Conservation (phyloP, 2,888 invertebrate genomes). For the Leptopilina myrica region DNA sequence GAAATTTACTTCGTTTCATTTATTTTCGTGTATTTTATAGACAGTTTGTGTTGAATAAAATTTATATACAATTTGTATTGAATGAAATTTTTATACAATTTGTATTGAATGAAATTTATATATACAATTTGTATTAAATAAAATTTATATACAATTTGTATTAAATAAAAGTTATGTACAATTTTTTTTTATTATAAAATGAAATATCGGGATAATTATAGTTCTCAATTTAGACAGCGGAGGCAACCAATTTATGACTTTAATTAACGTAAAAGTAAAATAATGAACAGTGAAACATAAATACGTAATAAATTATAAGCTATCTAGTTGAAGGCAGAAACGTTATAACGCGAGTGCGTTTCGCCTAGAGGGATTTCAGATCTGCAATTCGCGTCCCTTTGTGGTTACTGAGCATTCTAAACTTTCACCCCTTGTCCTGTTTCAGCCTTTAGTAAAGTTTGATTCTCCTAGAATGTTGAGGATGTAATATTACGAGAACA, state of each 20-base stretch:
- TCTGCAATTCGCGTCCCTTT: conserved; percentile 22
- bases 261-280: conserved; percentile 10
- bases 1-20: too few relatives aligned
- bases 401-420: conserved; percentile 29
- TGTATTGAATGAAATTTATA: too few relatives aligned
- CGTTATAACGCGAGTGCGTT: conserved; percentile 16
- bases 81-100: too few relatives aligned
- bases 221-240: background rate
- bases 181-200: background rate
- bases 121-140: too few relatives aligned
- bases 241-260: background rate
- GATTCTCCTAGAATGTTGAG: conserved; percentile 12
- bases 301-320: conserved; percentile 11
- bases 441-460: conserved; percentile 2
- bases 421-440: conserved; percentile 19
- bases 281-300: conserved; percentile 18
- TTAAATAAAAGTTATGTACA: background rate
- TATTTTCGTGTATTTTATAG: too few relatives aligned
- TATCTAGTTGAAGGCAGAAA: conserved; percentile 3
- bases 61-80: too few relatives aligned
- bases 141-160: too few relatives aligned
- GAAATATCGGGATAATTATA: background rate
- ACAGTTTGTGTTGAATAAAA: too few relatives aligned
- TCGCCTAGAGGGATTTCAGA: background rate
- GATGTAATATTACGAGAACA: conserved; percentile 7